A percentile compares a stretch with the other conserved stretches of the same genome.
Evolutionary conservation across 2,888 invertebrate genomes (phyloP).

Genomic region (Phyllotreta striolata): DNA sequence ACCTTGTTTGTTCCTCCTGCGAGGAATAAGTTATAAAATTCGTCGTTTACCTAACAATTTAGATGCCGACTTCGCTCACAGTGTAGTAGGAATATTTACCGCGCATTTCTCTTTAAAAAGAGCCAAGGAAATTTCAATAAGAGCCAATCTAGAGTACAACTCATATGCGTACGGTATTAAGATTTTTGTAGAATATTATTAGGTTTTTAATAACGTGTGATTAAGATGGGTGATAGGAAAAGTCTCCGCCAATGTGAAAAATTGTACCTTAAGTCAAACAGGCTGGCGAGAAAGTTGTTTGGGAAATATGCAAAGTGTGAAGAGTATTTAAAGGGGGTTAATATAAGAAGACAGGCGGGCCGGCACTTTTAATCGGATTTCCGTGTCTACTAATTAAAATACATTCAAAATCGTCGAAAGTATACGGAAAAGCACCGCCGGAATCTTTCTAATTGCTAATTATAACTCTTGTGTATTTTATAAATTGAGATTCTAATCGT

Average conservation of each 20-base stretch:
- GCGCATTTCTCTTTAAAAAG: background rate
- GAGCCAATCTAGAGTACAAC: no score
- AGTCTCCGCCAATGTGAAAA: conserved; percentile 26
- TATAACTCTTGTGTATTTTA: conserved; percentile 63
- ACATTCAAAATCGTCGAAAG: conserved; percentile 57
- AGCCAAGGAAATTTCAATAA: no score
- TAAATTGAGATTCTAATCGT: conserved; percentile 63
- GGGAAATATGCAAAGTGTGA: conserved; percentile 58
- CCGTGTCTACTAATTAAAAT: conserved; percentile 61
- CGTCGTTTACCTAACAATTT: conserved; percentile 54
- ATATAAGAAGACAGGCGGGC: conserved; percentile 53
- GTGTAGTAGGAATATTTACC: conserved; percentile 23
- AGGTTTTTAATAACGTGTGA: background rate
- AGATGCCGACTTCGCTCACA: conserved; percentile 21
- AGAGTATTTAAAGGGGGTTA: conserved; percentile 59
- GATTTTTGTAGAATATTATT: no score
- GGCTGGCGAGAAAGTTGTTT: conserved; percentile 36
- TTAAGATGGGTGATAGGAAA: no score
- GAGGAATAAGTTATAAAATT: conserved; percentile 59
- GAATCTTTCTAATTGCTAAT: conserved; percentile 62
- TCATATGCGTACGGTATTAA: no score
- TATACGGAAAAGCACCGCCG: conserved; percentile 52
- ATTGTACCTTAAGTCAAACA: conserved; percentile 52
- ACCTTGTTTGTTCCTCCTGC: conserved; percentile 57
- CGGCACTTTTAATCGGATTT: conserved; percentile 61